These are phyloP conservation scores for Pseudorectes ferrugineus DNA, from an alignment of 2,113 vertebrate species.

Conservation along the genomic window DNA sequence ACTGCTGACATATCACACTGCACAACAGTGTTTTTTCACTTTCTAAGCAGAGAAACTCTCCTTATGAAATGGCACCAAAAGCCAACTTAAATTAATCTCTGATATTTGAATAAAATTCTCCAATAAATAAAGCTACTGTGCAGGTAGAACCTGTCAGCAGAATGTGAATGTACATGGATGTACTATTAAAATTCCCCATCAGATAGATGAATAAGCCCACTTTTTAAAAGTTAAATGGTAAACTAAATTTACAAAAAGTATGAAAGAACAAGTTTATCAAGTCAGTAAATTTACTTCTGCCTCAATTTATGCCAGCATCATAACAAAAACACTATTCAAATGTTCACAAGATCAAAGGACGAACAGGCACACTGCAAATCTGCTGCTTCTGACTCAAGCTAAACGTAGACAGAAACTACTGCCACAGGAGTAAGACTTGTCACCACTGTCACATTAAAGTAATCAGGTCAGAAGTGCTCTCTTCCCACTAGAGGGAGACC, in stretches of 20 bases:
- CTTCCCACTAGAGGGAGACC: constrained; percentile 56
- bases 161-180: neutral
- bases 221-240: neutral
- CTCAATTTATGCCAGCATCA: neutral
- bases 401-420: neutral
- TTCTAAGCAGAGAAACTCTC: neutral
- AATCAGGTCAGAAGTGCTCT: neutral
- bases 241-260: neutral
- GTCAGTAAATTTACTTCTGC: neutral
- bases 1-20: neutral
- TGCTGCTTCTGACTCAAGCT: neutral
- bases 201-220: neutral
- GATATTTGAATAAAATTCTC: neutral
- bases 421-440: neutral
- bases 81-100: neutral
- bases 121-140: neutral
- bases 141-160: neutral
- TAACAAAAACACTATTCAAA: neutral
- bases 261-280: neutral
- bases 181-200: neutral
- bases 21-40: neutral
- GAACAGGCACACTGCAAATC: neutral
- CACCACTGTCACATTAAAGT: neutral
- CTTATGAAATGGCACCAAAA: neutral
- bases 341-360: neutral